Conservation (phyloP, 2,888 invertebrate species). For the Dynastes maya region DNA sequence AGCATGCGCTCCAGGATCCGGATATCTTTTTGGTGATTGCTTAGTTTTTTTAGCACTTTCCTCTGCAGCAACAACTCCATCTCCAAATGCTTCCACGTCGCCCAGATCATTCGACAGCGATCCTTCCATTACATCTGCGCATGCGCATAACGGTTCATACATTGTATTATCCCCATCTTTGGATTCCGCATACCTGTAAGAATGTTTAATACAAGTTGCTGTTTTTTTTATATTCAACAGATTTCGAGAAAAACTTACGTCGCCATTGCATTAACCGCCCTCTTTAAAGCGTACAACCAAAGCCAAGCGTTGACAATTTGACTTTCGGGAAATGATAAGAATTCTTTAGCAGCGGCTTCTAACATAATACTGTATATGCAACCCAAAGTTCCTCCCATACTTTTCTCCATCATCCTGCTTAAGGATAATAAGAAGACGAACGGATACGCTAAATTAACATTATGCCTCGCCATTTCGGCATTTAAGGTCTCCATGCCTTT, state of each 20-base stretch:
- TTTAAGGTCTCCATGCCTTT: constrained; percentile 63
- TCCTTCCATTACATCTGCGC: constrained; percentile 59
- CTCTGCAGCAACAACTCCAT: constrained; percentile 68
- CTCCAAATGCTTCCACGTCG: constrained; percentile 65
- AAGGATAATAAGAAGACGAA: constrained; percentile 65
- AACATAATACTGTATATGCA: constrained; percentile 86
- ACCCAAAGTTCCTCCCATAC: constrained; percentile 87
- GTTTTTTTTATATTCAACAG: no score
- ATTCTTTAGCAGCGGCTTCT: constrained; percentile 75
- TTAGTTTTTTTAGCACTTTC: constrained; percentile 62
- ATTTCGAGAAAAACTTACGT: constrained; percentile 58
- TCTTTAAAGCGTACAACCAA: constrained; percentile 72
- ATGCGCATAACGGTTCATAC: constrained; percentile 70
- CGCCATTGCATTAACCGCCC: constrained; percentile 72
- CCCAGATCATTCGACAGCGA: constrained; percentile 57
- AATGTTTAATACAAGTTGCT: not conserved
- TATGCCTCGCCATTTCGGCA: constrained; percentile 50
- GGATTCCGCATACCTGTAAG: constrained; percentile 76
- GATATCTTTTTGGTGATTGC: constrained; percentile 62
- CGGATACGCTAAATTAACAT: constrained; percentile 59
- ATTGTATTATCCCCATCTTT: constrained; percentile 78
- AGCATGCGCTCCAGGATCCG: constrained; percentile 77
- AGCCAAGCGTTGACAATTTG: constrained; percentile 58
- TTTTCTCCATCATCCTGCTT: constrained; percentile 78
- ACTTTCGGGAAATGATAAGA: constrained; percentile 64